phyloP scores from a whole-genome alignment of 2,888 invertebrate species.

The Polymixis lichenea region DNA sequence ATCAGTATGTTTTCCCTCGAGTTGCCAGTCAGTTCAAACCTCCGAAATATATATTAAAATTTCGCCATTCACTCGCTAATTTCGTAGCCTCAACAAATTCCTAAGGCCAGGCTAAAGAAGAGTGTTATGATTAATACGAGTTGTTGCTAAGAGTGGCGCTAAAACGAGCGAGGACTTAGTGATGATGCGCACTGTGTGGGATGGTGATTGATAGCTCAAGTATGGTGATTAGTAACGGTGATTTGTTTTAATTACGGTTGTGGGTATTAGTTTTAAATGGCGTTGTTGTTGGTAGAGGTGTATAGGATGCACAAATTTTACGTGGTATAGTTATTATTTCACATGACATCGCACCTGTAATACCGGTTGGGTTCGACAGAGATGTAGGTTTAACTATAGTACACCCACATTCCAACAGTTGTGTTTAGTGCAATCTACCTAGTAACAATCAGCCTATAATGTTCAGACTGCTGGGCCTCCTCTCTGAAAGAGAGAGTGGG shows the following conservation, averaged over 20 bases:
- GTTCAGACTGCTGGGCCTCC: no score
- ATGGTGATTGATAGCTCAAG: slow-evolving; percentile 49
- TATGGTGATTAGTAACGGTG: slow-evolving; percentile 13
- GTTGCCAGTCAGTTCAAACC: not conserved
- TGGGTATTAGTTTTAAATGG: no score
- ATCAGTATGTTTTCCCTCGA: not conserved
- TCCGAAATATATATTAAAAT: not conserved
- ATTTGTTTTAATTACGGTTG: slow-evolving; percentile 28
- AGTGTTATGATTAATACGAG: slow-evolving; percentile 67
- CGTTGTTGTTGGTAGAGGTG: no score
- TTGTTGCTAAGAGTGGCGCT: slow-evolving; percentile 57
- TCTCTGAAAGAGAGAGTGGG: no score
- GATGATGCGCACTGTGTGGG: slow-evolving; percentile 40
- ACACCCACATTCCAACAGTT: no score
- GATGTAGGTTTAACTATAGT: not conserved
- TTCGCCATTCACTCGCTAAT: slow-evolving; percentile 3
- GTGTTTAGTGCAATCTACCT: no score
- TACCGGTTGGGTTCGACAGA: no score
- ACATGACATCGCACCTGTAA: no score
- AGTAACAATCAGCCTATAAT: no score
- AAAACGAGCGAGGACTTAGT: slow-evolving; percentile 43
- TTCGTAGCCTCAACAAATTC: slow-evolving; percentile 24
- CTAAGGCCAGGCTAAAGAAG: slow-evolving; percentile 41
- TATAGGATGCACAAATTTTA: no score
- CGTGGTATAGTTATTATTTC: no score